Evolutionary conservation across 23 tunicate species (phyloP), one percentile per base, ranked within the genome.

Genomic region (Corella eumyota): DNA sequence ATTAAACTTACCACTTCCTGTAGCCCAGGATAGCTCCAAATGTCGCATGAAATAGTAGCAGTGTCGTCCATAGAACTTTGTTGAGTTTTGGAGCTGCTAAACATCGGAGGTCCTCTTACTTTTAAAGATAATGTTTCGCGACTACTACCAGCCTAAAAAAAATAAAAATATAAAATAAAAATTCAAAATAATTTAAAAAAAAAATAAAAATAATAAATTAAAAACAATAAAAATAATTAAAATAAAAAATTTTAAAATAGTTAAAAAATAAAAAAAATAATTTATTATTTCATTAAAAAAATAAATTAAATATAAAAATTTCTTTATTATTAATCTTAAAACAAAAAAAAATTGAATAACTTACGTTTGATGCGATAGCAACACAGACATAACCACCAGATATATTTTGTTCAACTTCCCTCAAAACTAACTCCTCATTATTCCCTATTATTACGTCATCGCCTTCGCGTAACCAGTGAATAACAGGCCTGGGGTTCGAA

Each of bases 61-160:
- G 65, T 68, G 30, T 68, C 50, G 20, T 68, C 88, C 51, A 78
- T 1, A 6, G 44, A 23, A 30, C 68, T 77, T 31, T 64, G 28
- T 51, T 88, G 96, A 11, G 51, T 61, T 28, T 29, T 1, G 20
- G 73, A 70, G 34, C 58, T 66, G n/a, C 30, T 31, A 21, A 88
- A 60, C 2, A 68, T 61, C 22, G 96, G 96, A 17, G 96, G 77
- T 13, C 96, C 96, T 2, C 65, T 60, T 1, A 88, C 96, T 2
- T 44, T 56, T 32, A 88, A 46, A 17, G 65, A 38, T 9, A 54
- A 65, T 19, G 78, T 63, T n/a, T 59, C 75, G 5, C 45, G 25
- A 46, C 36, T 65, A 49, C 51, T 58, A 29, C 75, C 85, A 56
- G 76, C 65, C 84, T 83, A 27, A 44, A 46, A 31, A 45, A 49